These are phyloP conservation scores for Plagodis pulveraria DNA, from an alignment of 2,888 invertebrate species.

Conservation along the genomic window DNA sequence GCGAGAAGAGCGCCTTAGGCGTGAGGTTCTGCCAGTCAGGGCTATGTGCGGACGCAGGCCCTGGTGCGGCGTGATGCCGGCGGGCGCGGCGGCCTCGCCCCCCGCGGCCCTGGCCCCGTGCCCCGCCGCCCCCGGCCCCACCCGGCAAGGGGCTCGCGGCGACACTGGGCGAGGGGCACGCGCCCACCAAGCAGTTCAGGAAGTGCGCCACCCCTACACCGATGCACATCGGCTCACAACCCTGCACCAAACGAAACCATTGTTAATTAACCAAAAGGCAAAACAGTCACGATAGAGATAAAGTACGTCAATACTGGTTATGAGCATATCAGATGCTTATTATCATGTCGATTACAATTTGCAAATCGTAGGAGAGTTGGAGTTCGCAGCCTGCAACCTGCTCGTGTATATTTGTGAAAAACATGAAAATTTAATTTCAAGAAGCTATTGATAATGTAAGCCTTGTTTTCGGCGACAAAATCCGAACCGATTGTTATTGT, in stretches of 20 bases:
- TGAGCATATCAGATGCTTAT: no score
- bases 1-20: constrained; percentile 94
- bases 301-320: not conserved
- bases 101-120: constrained; percentile 82
- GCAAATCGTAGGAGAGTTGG: no score
- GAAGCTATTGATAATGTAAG: no score
- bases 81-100: constrained; percentile 64
- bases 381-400: no score
- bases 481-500: no score
- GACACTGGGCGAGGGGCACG: constrained; percentile 86
- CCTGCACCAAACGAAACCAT: constrained; percentile 66
- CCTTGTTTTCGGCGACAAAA: no score
- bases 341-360: no score
- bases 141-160: constrained; percentile 62
- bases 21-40: constrained; percentile 94
- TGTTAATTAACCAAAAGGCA: no score
- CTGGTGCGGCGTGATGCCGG: constrained; percentile 45
- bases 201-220: constrained; percentile 97
- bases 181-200: constrained; percentile 96
- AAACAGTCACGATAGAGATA: not conserved
- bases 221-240: constrained; percentile 95
- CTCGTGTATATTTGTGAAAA: no score
- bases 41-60: not conserved
- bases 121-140: constrained; percentile 83
- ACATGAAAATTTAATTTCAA: no score